These are phyloP conservation scores for Harpalus rufipes DNA, from an alignment of 2,888 invertebrate species.

Conservation along the genomic window DNA sequence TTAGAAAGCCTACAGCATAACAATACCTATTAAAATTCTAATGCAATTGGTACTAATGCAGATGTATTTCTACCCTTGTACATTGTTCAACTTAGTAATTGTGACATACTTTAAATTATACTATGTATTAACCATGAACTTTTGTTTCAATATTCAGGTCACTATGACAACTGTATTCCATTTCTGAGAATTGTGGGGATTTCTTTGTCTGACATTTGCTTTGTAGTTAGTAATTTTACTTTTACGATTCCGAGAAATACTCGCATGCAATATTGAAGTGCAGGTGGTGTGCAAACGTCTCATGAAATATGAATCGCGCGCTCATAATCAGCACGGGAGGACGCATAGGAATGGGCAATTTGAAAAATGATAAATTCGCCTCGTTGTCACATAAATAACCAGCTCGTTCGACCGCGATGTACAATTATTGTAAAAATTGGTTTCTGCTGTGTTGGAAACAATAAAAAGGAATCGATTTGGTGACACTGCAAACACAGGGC, in stretches of 20 bases:
- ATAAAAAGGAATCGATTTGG: slow-evolving; percentile 61
- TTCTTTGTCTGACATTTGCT: slow-evolving; percentile 16
- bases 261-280: neutral
- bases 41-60: too few relatives aligned
- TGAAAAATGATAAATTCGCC: slow-evolving; percentile 60
- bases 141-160: neutral
- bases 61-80: too few relatives aligned
- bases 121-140: neutral
- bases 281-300: slow-evolving; percentile 12
- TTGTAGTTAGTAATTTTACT: slow-evolving; percentile 15
- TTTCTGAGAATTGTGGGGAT: neutral
- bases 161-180: neutral
- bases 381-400: slow-evolving; percentile 52
- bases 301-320: slow-evolving; percentile 11
- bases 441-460: slow-evolving; percentile 64
- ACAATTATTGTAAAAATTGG: slow-evolving; percentile 65
- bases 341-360: slow-evolving; percentile 18
- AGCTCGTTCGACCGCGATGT: slow-evolving; percentile 18
- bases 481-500: slow-evolving; percentile 39
- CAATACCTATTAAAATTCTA: too few relatives aligned
- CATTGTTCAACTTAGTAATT: too few relatives aligned
- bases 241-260: neutral
- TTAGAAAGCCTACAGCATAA: too few relatives aligned
- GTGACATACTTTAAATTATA: too few relatives aligned
- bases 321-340: neutral